Percentiles rank a stretch among this genome's conserved stretches.
Conservation (phyloP, 2,797 vertebrate species). For the Melopsittacus undulatus region DNA sequence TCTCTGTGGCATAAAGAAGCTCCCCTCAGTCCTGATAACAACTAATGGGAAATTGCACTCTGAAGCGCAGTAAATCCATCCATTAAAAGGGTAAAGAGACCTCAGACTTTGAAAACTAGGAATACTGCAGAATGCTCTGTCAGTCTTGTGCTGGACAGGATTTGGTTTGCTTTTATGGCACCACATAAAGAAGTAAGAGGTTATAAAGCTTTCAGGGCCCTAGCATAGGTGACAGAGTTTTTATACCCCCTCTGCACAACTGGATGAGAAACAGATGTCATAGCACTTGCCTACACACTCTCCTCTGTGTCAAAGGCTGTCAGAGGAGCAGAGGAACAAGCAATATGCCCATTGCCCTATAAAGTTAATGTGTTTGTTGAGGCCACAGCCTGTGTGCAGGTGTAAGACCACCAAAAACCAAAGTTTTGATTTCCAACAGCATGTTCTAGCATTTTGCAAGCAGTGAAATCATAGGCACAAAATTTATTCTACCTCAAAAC, state of each 20-base stretch:
- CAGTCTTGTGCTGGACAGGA: neutral
- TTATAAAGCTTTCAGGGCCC: slow-evolving; percentile 50
- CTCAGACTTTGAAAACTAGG: neutral
- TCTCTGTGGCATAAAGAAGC: neutral
- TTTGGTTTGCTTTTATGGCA: slow-evolving; percentile 46
- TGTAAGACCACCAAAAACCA: neutral
- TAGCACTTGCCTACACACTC: neutral
- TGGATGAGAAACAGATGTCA: slow-evolving; percentile 39
- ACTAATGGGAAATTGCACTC: slow-evolving; percentile 17
- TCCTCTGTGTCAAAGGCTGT: neutral
- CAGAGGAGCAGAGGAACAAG: neutral
- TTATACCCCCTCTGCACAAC: neutral
- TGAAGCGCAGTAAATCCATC: slow-evolving; percentile 21
- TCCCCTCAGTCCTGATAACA: slow-evolving; percentile 2
- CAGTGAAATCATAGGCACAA: neutral
- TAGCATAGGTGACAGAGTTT: slow-evolving; percentile 4
- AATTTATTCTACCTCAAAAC: neutral
- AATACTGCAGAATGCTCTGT: neutral
- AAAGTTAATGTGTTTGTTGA: neutral
- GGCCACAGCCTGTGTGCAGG: neutral
- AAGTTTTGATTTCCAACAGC: neutral
- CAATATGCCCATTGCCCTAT: neutral
- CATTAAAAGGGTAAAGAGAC: neutral
- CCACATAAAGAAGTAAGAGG: slow-evolving; percentile 50
- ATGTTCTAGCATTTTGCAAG: neutral